phyloP scores from a whole-genome alignment of 2,888 invertebrate species.

The Drosophila helvetica region DNA sequence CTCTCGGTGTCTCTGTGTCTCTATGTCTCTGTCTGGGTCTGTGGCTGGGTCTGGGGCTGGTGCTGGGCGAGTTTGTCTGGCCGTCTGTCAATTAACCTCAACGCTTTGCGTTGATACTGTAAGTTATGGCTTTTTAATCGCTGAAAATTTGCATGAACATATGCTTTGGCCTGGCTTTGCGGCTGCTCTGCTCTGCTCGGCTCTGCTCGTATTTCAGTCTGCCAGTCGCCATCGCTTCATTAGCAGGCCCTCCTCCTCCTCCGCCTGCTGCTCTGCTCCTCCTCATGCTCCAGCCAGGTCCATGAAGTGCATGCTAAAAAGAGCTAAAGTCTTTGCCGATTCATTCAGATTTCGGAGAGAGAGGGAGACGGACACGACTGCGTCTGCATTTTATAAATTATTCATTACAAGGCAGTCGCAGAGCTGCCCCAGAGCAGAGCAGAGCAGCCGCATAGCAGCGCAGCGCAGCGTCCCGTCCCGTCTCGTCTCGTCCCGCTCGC shows the following conservation, averaged over 20 bases:
- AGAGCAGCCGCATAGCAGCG: no score
- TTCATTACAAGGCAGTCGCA: conserved; percentile 50
- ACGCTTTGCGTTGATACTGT: conserved; percentile 79
- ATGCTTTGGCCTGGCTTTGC: conserved; percentile 8
- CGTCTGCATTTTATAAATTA: conserved; percentile 60
- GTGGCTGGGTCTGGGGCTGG: conserved; percentile 27
- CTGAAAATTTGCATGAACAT: conserved; percentile 74
- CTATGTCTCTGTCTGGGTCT: conserved; percentile 23
- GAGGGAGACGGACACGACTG: conserved; percentile 11
- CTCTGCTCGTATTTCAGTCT: conserved; percentile 67
- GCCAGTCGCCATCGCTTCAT: conserved; percentile 45
- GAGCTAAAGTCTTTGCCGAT: conserved; percentile 42
- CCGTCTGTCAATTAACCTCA: conserved; percentile 79
- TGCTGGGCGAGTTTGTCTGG: conserved; percentile 67
- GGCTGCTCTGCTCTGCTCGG: no score
- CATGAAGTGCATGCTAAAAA: conserved; percentile 59
- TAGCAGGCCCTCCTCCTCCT: conserved; percentile 51
- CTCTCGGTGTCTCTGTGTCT: not conserved
- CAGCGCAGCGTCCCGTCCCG: conserved; percentile 19
- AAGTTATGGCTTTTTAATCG: conserved; percentile 82
- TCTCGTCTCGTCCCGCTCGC: conserved; percentile 12
- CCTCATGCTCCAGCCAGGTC: conserved; percentile 7
- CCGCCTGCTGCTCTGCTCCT: conserved; percentile 22
- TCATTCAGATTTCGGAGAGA: conserved; percentile 49
- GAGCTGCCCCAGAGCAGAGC: not conserved